Base-by-base conservation (phyloP, 2,888 invertebrate species). In the Sarcophaga subvicina region DNA sequence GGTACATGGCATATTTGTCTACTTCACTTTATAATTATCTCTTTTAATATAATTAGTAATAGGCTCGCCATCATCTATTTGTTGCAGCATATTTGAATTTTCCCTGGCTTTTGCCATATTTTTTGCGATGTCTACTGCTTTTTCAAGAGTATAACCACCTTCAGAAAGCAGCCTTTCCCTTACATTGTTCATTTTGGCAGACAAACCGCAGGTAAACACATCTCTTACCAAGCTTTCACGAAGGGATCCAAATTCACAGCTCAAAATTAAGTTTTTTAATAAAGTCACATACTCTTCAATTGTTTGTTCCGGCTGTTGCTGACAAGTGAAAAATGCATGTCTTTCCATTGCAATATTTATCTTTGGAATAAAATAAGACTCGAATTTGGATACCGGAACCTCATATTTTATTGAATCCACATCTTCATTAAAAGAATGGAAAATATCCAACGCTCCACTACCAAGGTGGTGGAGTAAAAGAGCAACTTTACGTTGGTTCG, bases 271-370 rank as follows among this genome's bases (percentile, higher is more conserved):
- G 20, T 62, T 62, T 17, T 62, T 62, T 20, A 62, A 62, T n/a
- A 62, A 3, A 10, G 73, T 27, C 27, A 62, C 27, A 62, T 73
- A 60, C 27, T 45, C 37, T 12, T 60, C 37, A 8, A 59, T 62
- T 14, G 37, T 25, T 4, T 60, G 25, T 1, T 73, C 62, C 25
- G 14, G 27, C 11, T 60, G 27, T 60, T 73, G 73, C 25, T 60
- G 59, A 27, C 62, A 14, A 3, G 80, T 59, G 12, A 81, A 81
- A 45, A 75, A 81, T 67, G n/a, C 60, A 45, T 81, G 81, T 3
- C 86, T 70, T 66, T 82, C 85, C 60, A 87, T 82, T 0, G 80
- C 80, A n/a, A 87, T 81, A 62, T 88, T 87, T n/a, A 82, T 77
- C 64, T 87, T 85, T n/a, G 88, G 88, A 2, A 88, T 49, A 77